phyloP scores from a whole-genome alignment of 2,888 invertebrate genomes.

The Biston stratarius region DNA sequence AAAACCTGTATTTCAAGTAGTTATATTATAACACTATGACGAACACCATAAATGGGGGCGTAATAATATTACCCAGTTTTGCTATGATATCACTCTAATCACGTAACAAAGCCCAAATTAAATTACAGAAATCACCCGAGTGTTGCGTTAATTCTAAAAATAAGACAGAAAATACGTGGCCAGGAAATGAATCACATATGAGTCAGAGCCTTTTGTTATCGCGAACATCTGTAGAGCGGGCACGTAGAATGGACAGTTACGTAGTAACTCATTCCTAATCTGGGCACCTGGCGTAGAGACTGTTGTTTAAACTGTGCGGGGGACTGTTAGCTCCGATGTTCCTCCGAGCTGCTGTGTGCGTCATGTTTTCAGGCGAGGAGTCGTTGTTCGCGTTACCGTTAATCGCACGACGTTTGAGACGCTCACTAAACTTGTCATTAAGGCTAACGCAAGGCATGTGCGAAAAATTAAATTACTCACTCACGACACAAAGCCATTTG shows the following conservation, averaged over 20 bases:
- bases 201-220: constrained; percentile 71
- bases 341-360: constrained; percentile 66
- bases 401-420: constrained; percentile 51
- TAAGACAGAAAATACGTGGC: constrained; percentile 59
- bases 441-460: constrained; percentile 35
- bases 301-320: constrained; percentile 43
- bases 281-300: constrained; percentile 4
- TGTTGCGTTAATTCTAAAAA: constrained; percentile 59
- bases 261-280: constrained; percentile 23
- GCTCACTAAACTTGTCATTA: constrained; percentile 47
- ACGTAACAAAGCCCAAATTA: constrained; percentile 37
- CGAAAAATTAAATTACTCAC: constrained; percentile 36
- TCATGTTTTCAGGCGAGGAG: constrained; percentile 73
- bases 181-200: constrained; percentile 74
- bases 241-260: constrained; percentile 64
- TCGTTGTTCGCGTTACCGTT: constrained; percentile 81
- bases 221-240: constrained; percentile 64
- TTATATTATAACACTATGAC: neutral
- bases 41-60: neutral
- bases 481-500: constrained; percentile 32
- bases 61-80: neutral
- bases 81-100: constrained; percentile 4
- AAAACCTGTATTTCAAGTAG: neutral
- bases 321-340: constrained; percentile 45
- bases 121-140: constrained; percentile 38